These are phyloP conservation scores for Pimephales promelas DNA, from an alignment of 2,113 vertebrate species.

Conservation along the genomic window DNA sequence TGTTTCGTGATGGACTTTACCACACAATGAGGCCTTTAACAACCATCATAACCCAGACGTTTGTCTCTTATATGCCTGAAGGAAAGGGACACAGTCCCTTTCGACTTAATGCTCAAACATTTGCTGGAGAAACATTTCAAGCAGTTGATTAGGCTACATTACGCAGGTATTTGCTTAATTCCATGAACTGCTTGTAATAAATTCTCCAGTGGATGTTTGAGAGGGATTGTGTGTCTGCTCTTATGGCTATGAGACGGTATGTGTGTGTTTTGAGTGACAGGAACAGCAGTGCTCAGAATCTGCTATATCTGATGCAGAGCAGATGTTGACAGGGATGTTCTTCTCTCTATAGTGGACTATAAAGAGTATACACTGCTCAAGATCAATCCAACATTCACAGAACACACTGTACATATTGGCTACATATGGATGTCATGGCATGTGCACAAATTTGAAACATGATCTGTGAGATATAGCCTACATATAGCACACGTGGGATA, in stretches of 20 bases:
- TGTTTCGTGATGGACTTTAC: neutral
- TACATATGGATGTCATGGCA: neutral
- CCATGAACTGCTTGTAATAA: too few species aligned
- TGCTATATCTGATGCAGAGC: neutral
- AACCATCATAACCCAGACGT: too few species aligned
- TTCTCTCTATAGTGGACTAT: neutral
- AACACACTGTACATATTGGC: neutral
- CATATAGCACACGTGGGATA: slow-evolving; percentile 36
- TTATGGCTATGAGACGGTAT: too few species aligned
- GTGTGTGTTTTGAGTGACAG: neutral
- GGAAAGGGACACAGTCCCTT: too few species aligned
- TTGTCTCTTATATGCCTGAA: too few species aligned
- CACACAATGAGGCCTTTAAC: too few species aligned
- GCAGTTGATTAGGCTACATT: too few species aligned
- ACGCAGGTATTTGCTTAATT: too few species aligned
- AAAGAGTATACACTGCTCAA: neutral
- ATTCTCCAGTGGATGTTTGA: too few species aligned
- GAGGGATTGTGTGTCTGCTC: too few species aligned
- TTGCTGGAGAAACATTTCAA: too few species aligned
- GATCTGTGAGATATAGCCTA: slow-evolving; percentile 34
- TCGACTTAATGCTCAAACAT: too few species aligned
- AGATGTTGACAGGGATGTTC: neutral
- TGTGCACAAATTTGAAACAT: slow-evolving; percentile 18
- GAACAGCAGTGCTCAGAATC: slow-evolving; percentile 22
- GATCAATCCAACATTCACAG: neutral